A percentile compares a stretch with the other conserved stretches of the same genome.
Conservation (phyloP, 1,140 invertebrate genomes). For the Pseudomyrmex dendroicus region DNA sequence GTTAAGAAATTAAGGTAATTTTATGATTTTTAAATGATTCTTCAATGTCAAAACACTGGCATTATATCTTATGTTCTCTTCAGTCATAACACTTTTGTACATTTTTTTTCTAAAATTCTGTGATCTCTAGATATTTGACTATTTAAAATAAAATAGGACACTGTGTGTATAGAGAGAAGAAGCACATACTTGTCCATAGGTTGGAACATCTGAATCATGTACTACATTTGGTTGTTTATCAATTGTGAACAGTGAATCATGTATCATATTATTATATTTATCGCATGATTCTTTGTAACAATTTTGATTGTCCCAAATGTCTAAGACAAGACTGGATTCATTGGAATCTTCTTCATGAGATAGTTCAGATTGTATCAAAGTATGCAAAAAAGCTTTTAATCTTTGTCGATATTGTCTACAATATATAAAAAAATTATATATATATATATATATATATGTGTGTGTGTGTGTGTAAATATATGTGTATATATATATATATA, state of each 20-base stretch:
- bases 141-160: not conserved
- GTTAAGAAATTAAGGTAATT: too few relatives aligned
- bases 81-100: not conserved
- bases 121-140: not conserved
- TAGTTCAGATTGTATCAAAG: slow-evolving; percentile 57
- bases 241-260: slow-evolving; percentile 77
- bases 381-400: slow-evolving; percentile 76
- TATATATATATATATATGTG: not conserved
- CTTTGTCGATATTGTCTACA: slow-evolving; percentile 76
- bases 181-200: slow-evolving; percentile 79
- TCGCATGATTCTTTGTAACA: slow-evolving; percentile 12
- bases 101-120: not conserved
- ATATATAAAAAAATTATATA: slow-evolving; percentile 35
- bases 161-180: slow-evolving; percentile 8
- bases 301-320: slow-evolving; percentile 75
- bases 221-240: slow-evolving; percentile 80
- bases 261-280: slow-evolving; percentile 39
- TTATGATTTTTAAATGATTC: too few relatives aligned
- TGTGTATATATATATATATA: too few relatives aligned
- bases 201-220: slow-evolving; percentile 80
- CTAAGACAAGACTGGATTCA: slow-evolving; percentile 73
- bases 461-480: too few relatives aligned
- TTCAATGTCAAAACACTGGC: too few relatives aligned
- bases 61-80: too few relatives aligned
- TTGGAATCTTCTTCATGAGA: slow-evolving; percentile 58